These are phyloP conservation scores for Fregetta grallaria DNA, from an alignment of 2,113 vertebrate genomes.

Conservation along the genomic window DNA sequence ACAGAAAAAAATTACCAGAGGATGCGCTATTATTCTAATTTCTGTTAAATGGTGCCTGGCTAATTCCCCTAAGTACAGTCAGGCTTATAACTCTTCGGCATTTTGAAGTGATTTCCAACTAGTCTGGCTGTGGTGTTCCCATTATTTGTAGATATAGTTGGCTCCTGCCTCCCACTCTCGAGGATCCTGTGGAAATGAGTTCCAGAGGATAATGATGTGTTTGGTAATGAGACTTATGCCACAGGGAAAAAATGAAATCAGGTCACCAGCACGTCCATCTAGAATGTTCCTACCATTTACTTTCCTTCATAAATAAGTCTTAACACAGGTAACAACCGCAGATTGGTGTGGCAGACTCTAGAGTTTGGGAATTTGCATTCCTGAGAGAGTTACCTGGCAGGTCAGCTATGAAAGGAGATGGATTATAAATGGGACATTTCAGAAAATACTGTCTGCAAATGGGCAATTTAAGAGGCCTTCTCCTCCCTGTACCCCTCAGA, in stretches of 20 bases:
- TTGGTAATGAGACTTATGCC: not conserved
- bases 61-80: not conserved
- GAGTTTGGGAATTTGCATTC: not conserved
- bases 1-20: not conserved
- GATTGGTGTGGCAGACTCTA: not conserved
- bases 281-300: not conserved
- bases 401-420: not conserved
- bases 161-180: not conserved
- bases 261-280: not conserved
- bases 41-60: not conserved
- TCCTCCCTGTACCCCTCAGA: not conserved
- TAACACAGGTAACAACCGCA: not conserved
- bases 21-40: not conserved
- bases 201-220: not conserved
- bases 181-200: not conserved
- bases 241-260: constrained; percentile 3
- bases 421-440: not conserved
- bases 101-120: not conserved
- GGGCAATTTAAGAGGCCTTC: not conserved
- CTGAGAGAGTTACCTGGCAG: not conserved
- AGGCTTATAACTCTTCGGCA: not conserved
- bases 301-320: not conserved
- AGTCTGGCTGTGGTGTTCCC: not conserved
- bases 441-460: not conserved
- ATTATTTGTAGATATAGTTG: not conserved